Evolutionary conservation across 2,113 vertebrate species (phyloP), one percentile per base, ranked within the genome.

Genomic region (Pangasianodon hypophthalmus): DNA sequence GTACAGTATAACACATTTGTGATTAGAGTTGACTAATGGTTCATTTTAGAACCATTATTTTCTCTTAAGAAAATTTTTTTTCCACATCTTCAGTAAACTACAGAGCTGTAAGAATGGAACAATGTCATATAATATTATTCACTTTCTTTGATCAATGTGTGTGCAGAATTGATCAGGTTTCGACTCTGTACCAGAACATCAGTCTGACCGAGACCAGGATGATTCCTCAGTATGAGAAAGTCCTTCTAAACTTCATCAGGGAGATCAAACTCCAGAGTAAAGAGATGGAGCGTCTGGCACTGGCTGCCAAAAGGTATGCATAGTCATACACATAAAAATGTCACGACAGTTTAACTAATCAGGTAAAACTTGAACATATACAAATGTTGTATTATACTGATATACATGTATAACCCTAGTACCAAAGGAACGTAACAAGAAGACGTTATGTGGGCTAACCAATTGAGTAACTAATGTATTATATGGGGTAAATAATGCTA

Each of bases 211-310:
- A 99, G 93, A 97, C 98, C 85, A 95, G 97, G 88, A 95, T 99
- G 92, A 94, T 99, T 60, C 96, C 97, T 89, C 96, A 98, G 0
- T 98, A 97, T 0, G 98, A 99, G 93, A 96, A 97, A 86, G 96
- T 99, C 91, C 95, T 99, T 92, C 93, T 95, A 54, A 98, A 96
- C 95, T 99, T 99, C 93, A 96, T 96, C 87, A 97, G 94, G 77
- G 98, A 99, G 95, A 97, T 99, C 95, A 97, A 94, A 93, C 96
- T 97, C 91, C 97, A 99, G 92, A 98, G 96, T 93, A 94, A 95
- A 8, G 98, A 99, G 91, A 97, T 98, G 97, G 98, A 99, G 92
- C 97, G 96, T 93, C 93, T 99, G 93, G 98, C 98, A 0, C 94
- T 98, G 0, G 96, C 98, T 0, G 97, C 98, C 41, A 99, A 97